These are phyloP conservation scores for Ceyx margarethae DNA, from an alignment of 2,113 vertebrate genomes.

Conservation along the genomic window DNA sequence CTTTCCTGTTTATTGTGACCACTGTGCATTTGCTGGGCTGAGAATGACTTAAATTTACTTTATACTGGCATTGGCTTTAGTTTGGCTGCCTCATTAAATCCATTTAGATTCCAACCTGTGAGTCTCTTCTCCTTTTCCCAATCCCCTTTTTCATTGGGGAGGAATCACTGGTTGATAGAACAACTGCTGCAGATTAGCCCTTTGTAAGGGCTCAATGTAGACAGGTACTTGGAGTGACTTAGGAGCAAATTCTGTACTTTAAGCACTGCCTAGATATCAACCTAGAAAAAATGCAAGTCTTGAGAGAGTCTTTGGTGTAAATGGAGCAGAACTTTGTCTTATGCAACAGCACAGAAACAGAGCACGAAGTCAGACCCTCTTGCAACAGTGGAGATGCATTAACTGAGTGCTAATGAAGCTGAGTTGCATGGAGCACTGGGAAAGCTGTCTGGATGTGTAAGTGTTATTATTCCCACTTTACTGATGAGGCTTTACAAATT, in stretches of 20 bases:
- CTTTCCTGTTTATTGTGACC: too few species aligned
- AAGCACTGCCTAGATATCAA: neutral
- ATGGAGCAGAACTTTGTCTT: neutral
- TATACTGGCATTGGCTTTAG: too few species aligned
- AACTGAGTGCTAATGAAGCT: neutral
- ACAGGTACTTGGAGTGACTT: neutral
- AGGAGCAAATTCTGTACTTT: neutral
- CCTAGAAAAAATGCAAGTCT: neutral
- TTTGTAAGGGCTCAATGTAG: neutral
- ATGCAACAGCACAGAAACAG: neutral
- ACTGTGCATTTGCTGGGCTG: too few species aligned
- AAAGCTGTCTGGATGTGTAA: neutral
- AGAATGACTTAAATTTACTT: too few species aligned
- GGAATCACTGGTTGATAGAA: too few species aligned
- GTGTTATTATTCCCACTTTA: neutral
- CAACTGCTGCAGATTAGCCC: too few species aligned
- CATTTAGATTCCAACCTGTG: too few species aligned
- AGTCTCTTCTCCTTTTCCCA: too few species aligned
- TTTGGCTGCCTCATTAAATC: too few species aligned
- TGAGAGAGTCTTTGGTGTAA: neutral
- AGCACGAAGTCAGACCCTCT: too few species aligned
- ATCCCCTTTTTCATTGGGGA: too few species aligned
- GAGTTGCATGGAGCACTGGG: accelerated
- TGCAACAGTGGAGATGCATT: neutral
- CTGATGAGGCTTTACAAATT: neutral